Evolutionary conservation across 2,797 vertebrate genomes (phyloP).

Genomic region (Pseudochirops cupreus): DNA sequence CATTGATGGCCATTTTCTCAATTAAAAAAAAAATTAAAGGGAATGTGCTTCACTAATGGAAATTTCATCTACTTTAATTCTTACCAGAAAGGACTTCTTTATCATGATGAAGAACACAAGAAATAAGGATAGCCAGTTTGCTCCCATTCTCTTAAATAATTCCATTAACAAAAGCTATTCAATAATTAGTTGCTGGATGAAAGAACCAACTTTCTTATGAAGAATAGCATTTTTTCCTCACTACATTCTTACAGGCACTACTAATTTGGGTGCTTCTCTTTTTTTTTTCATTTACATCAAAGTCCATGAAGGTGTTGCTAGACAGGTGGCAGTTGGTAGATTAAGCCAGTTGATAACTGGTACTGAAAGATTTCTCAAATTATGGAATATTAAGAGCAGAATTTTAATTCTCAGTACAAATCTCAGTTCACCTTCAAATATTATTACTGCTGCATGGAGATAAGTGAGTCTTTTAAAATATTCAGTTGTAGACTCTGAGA

Average conservation of each 20-base stretch:
- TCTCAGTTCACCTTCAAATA: neutral
- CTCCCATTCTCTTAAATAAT: neutral
- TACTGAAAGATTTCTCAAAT: neutral
- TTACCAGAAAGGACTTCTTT: neutral
- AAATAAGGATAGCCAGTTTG: neutral
- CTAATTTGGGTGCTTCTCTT: neutral
- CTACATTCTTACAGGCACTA: neutral
- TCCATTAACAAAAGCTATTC: neutral
- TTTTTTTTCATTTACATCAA: neutral
- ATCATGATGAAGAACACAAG: neutral
- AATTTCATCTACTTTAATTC: neutral
- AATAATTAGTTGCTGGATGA: neutral
- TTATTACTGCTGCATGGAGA: neutral
- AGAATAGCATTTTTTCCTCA: neutral
- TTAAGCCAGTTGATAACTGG: neutral
- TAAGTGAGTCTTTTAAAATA: neutral
- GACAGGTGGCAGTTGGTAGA: neutral
- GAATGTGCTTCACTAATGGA: neutral
- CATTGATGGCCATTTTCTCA: neutral
- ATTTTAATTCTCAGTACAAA: neutral
- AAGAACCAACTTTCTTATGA: neutral
- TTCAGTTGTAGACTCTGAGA: neutral
- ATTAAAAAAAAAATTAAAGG: neutral
- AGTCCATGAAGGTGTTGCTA: neutral
- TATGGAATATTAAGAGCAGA: neutral